These are phyloP conservation scores for Lottia gigantea DNA, from an alignment of 2,888 invertebrate genomes.

Conservation along the genomic window DNA sequence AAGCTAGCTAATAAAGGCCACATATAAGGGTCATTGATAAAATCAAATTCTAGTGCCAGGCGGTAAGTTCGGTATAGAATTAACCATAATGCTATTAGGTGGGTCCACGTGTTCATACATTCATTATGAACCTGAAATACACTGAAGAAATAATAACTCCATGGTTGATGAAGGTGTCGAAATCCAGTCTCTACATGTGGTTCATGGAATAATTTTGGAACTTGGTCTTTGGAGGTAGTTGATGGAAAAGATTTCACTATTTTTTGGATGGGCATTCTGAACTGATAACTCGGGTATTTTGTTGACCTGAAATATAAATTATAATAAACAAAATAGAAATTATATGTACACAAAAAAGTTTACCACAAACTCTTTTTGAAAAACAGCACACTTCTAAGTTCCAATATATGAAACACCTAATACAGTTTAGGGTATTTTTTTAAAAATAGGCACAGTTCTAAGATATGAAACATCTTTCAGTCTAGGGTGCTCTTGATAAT, in stretches of 20 bases:
- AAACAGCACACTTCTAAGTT: too few species aligned
- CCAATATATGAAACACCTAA: too few species aligned
- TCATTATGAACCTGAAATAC: conserved; percentile 66
- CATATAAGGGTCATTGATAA: conserved; percentile 60
- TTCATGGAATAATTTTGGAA: conserved; percentile 63
- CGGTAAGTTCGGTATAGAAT: conserved; percentile 39
- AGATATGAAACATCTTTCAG: too few species aligned
- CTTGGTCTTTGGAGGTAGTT: conserved; percentile 49
- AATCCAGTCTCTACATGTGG: conserved; percentile 64
- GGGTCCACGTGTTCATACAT: conserved; percentile 67
- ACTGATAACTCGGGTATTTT: too few species aligned
- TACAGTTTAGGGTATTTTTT: too few species aligned
- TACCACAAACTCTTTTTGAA: too few species aligned
- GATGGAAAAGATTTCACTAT: conserved; percentile 38
- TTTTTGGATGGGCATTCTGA: neutral
- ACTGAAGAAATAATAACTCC: conserved; percentile 61
- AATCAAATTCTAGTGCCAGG: conserved; percentile 52
- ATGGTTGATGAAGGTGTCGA: conserved; percentile 62
- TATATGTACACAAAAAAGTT: too few species aligned
- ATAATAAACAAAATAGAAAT: too few species aligned
- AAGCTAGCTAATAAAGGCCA: conserved; percentile 62
- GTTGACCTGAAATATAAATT: too few species aligned
- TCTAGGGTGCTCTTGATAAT: too few species aligned
- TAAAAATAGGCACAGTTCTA: too few species aligned
- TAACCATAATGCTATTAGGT: conserved; percentile 53